Evolutionary conservation across 2,797 vertebrate genomes (phyloP), one percentile per base, ranked within the genome.

Genomic region (Xiphorhynchus erythropygius): DNA sequence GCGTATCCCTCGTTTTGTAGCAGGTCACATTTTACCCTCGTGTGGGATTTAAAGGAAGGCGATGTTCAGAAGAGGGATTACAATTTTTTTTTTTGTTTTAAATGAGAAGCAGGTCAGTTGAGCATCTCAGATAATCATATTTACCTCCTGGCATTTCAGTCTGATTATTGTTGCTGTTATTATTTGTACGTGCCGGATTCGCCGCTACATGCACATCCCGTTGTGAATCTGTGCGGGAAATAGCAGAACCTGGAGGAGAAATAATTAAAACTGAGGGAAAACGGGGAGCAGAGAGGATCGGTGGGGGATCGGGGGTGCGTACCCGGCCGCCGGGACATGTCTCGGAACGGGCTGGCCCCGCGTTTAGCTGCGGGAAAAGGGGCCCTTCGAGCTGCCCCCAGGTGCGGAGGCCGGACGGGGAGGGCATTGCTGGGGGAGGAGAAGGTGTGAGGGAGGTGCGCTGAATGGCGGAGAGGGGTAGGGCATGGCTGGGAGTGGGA

Each of bases 71-170:
- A 91, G 25, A 4, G n/a, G 41, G 64, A 62, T 84, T 70, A 14
- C 8, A 19, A 9, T 42, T 84, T 68, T 13, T 24, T 64, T 46
- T 21, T 16, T 65, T 30, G 30, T 42, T 50, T 42, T 32, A 44
- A 25, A 15, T 18, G 49, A 30, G 18, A 30, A 42, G 18, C 12
- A 49, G 69, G 79, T 91, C 80, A 81, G 73, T 64, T 77, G 67
- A 60, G 25, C 77, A 49, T 11, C 33, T 21, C 22, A 39, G 83
- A 90, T 87, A 90, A 90, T 74, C 56, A 28, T 22, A 46, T 82
- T 83, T 92, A 24, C n/a, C 80, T 84, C 62, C 73, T 84, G 76
- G 76, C 65, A 63, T 93, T 90, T 84, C 88, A 74, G n/a, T 73
- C 37, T 76, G 76, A 37, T 75, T 81, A 24, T 63, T 75, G 19